Conservation (phyloP, 2,113 vertebrate species). For the Urocynchramus pylzowi region DNA sequence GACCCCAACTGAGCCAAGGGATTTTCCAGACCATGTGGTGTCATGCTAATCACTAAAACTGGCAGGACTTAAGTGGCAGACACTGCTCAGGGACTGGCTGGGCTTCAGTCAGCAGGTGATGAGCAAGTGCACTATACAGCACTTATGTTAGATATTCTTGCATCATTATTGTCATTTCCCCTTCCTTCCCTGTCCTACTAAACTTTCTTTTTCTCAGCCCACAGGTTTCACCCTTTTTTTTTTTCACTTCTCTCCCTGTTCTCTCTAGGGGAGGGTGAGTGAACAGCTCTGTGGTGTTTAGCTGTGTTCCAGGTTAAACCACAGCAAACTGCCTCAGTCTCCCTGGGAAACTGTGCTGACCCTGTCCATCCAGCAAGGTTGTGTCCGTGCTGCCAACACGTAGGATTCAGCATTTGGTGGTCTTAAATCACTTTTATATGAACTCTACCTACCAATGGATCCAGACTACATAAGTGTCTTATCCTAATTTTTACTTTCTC, state of each 20-base stretch:
- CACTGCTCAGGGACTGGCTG: background rate
- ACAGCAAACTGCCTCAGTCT: background rate
- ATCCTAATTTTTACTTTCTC: background rate
- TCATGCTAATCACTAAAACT: background rate
- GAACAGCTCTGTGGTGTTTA: background rate
- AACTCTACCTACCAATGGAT: background rate
- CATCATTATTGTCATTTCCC: background rate
- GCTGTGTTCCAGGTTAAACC: background rate
- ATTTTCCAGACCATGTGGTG: background rate
- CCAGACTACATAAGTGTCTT: background rate
- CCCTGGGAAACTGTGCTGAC: background rate
- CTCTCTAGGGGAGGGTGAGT: rapidly evolving
- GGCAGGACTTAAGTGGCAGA: background rate
- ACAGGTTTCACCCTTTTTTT: background rate
- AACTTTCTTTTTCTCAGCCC: background rate
- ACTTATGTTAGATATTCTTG: background rate
- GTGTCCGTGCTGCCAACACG: background rate
- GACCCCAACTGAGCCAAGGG: background rate
- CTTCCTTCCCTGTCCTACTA: background rate
- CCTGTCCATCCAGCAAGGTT: background rate
- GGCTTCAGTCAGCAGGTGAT: background rate
- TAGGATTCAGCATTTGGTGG: background rate
- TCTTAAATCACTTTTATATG: background rate
- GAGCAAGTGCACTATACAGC: background rate
- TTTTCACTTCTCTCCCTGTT: background rate